A percentile compares a stretch with the other conserved stretches of the same genome.
Evolutionary conservation across 1,140 invertebrate genomes (phyloP).

Genomic region (Metaphire vulgaris): DNA sequence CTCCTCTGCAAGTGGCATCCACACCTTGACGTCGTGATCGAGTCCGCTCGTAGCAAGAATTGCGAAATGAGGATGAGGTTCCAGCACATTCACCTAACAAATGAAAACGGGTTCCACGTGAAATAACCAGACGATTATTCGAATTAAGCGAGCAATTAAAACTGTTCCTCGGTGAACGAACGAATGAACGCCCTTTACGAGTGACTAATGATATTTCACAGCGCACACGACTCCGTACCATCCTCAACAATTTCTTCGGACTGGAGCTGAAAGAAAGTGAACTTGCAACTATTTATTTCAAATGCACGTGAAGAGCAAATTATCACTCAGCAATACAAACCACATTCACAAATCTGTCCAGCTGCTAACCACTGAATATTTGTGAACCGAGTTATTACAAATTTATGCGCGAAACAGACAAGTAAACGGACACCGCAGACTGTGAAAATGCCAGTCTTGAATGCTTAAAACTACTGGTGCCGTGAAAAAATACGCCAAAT

Average conservation of each 20-base stretch:
- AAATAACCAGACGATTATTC: neutral
- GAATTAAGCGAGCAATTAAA: no score
- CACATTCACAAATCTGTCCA: neutral
- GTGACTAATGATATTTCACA: neutral
- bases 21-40: slow-evolving; percentile 87
- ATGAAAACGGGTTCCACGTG: neutral
- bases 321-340: neutral
- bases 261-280: no score
- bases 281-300: neutral
- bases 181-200: neutral
- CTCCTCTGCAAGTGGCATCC: slow-evolving; percentile 67
- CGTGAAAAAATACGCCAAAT: no score
- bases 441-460: neutral
- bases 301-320: neutral
- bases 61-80: slow-evolving; percentile 79
- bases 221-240: neutral
- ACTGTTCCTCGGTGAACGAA: no score
- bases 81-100: slow-evolving; percentile 76
- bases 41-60: slow-evolving; percentile 82
- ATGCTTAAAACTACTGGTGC: neutral
- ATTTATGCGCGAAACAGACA: neutral
- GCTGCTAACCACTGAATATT: neutral
- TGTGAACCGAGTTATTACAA: neutral
- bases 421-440: neutral
- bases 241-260: neutral